Evolutionary conservation across 2,797 vertebrate species (phyloP), one percentile per base, ranked within the genome.

Genomic region (Chromobotia macracanthus): DNA sequence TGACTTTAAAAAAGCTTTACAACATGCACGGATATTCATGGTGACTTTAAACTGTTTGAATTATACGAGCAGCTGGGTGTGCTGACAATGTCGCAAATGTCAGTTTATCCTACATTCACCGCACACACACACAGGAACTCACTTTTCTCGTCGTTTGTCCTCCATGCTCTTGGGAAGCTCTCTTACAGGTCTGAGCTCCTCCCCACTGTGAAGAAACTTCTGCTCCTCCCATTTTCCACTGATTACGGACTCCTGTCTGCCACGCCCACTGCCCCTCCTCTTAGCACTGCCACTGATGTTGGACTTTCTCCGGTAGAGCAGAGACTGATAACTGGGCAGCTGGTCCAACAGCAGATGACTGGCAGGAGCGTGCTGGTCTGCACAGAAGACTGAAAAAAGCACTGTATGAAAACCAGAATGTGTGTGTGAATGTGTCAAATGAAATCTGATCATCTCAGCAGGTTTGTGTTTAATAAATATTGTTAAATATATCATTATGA

Each of bases 281-380:
- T 91, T 94, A 60, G 86, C 79, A 65, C 75, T 86, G 21, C 25
- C 41, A 12, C 50, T 25, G 1, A 46, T 1, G 0, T 90, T 87
- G 0, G 91, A 83, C 84, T 92, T 95, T 73, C 92, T 93, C 55
- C 93, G 93, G 83, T 95, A 93, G 38, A 94, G 89, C 63, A 95
- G 88, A 0, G 96, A 94, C 88, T 87, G 95, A 90, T 95, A 97
- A 87, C 97, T 99, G 80, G 97, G 97, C 46, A 98, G 86, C 91
- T 99, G 92, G 87, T 97, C 95, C 87, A 99, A 88, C 84, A 98
- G 92, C 0, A 87, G 93, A 87, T 94, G 95, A 73, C 88, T 89
- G 51, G 87, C 70, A 5, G 74, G 87, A 16, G 89, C 87, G 18
- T 82, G 87, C 0, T 19, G 82, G 63, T 90, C 88, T 12, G 87